These are phyloP conservation scores for Hirudinaria manillensis DNA, from an alignment of 2,888 invertebrate species.

Conservation along the genomic window DNA sequence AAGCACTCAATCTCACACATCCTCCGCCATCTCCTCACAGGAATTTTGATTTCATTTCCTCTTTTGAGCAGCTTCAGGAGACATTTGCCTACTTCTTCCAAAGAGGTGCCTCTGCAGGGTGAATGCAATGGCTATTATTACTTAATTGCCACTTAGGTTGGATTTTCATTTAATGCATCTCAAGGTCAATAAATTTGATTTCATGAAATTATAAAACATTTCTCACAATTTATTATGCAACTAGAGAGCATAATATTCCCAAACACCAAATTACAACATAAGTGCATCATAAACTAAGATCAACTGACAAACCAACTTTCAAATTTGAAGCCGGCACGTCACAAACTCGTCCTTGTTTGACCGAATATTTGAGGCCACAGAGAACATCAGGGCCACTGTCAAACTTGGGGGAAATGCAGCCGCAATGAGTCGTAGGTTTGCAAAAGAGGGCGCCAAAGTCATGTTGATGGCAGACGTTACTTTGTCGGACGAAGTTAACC, in stretches of 20 bases:
- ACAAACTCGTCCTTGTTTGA: slow-evolving; percentile 67
- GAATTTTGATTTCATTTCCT: slow-evolving; percentile 66
- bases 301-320: neutral
- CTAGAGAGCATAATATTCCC: neutral
- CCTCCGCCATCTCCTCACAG: slow-evolving; percentile 58
- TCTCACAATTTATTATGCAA: neutral
- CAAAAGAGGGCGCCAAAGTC: slow-evolving; percentile 71
- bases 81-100: slow-evolving; percentile 75
- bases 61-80: slow-evolving; percentile 64
- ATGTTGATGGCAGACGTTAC: slow-evolving; percentile 67
- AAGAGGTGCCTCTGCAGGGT: slow-evolving; percentile 82
- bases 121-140: neutral
- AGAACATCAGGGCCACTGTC: slow-evolving; percentile 61
- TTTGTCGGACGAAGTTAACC: slow-evolving; percentile 31
- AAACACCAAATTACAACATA: neutral
- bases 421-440: slow-evolving; percentile 71
- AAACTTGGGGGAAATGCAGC: slow-evolving; percentile 77
- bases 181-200: no score
- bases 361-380: slow-evolving; percentile 64
- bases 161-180: no score
- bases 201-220: no score
- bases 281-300: neutral
- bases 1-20: slow-evolving; percentile 44
- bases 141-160: neutral
- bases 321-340: slow-evolving; percentile 61